Conservation (phyloP, 2,888 invertebrate species). For the Ochropleura plecta region DNA sequence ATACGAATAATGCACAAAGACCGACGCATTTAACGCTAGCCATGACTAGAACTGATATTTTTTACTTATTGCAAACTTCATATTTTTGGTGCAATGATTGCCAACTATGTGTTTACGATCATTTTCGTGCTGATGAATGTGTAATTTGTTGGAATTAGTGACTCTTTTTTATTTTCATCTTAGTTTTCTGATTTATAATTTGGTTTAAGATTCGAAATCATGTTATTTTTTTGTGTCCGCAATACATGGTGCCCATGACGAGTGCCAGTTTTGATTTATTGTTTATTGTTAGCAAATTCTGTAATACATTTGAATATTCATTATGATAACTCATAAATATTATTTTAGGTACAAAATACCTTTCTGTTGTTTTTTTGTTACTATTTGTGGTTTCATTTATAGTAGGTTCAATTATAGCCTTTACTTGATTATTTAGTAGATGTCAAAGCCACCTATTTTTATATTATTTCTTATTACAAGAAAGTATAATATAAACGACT, state of each 20-base stretch:
- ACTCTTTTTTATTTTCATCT: constrained; percentile 22
- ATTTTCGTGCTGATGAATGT: constrained; percentile 31
- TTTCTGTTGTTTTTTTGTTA: too few species aligned
- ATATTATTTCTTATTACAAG: too few species aligned
- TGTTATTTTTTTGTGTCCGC: constrained; percentile 9
- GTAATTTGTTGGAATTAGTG: constrained; percentile 26
- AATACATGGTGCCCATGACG: constrained; percentile 10
- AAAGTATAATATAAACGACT: too few species aligned
- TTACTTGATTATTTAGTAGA: too few species aligned
- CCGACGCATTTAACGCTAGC: constrained; percentile 33
- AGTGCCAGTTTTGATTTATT: constrained; percentile 9
- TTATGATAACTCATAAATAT: too few species aligned
- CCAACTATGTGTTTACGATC: constrained; percentile 35
- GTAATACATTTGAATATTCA: too few species aligned
- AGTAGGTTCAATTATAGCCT: too few species aligned
- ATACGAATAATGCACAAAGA: constrained; percentile 35
- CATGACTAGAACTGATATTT: constrained; percentile 40
- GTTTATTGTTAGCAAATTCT: constrained; percentile 11
- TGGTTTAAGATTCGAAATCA: constrained; percentile 12
- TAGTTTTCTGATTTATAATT: constrained; percentile 22
- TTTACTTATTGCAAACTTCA: constrained; percentile 25
- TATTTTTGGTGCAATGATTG: constrained; percentile 45
- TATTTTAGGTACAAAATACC: too few species aligned
- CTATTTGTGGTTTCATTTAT: too few species aligned
- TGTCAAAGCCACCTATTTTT: too few species aligned